Conservation (phyloP, 2,113 vertebrate species). For the Engraulis encrasicolus region DNA sequence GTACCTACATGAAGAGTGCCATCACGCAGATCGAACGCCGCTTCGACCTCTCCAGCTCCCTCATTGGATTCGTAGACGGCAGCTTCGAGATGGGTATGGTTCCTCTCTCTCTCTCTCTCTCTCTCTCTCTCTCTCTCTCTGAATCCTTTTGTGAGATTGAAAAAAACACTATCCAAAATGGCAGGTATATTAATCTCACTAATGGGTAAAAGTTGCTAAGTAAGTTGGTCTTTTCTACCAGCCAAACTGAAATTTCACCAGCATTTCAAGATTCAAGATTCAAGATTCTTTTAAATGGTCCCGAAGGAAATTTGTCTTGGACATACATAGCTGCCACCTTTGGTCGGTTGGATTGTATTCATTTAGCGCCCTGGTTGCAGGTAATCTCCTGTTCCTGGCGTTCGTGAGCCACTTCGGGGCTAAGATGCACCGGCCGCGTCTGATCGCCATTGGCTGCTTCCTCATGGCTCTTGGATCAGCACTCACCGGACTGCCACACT, state of each 20-base stretch:
- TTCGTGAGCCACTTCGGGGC: constrained; percentile 93
- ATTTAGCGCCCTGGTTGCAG: constrained; percentile 75
- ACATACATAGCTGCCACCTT: no score
- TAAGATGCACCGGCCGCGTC: constrained; percentile 84
- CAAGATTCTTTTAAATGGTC: no score
- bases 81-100: constrained; percentile 91
- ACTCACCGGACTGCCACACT: constrained; percentile 87
- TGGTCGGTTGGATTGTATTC: neutral
- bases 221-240: no score
- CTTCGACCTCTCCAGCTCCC: constrained; percentile 84
- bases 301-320: no score
- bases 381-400: constrained; percentile 88
- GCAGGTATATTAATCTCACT: no score
- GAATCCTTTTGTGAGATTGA: no score
- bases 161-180: no score
- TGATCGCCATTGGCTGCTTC: constrained; percentile 84
- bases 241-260: no score
- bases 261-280: no score
- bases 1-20: constrained; percentile 86
- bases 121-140: no score
- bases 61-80: constrained; percentile 83
- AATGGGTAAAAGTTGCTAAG: no score
- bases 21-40: constrained; percentile 92
- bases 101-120: neutral
- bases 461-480: constrained; percentile 83